Percentiles rank a stretch among this genome's conserved stretches.
Conservation (phyloP, 2,888 invertebrate genomes). For the Papilio demoleus region DNA sequence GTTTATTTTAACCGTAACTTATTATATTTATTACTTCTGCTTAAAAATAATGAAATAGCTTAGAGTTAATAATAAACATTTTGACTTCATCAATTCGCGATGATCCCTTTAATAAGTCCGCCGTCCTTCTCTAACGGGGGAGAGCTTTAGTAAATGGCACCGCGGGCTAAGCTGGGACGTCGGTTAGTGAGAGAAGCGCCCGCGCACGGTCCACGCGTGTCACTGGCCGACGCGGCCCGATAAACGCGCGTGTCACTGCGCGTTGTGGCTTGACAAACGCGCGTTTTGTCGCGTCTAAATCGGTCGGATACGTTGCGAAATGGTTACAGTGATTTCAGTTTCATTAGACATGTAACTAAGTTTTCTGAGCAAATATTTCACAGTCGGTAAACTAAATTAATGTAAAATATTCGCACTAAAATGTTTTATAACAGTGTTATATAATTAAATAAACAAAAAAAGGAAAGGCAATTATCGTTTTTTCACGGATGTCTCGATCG, state of each 20-base stretch:
- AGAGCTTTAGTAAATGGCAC: constrained; percentile 65
- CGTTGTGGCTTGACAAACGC: constrained; percentile 31
- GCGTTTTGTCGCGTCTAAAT: constrained; percentile 53
- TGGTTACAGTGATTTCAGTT: constrained; percentile 52
- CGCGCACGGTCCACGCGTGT: constrained; percentile 72
- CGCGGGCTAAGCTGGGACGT: constrained; percentile 60
- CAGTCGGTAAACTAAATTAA: not conserved
- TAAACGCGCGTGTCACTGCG: constrained; percentile 32
- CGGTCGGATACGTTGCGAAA: constrained; percentile 49
- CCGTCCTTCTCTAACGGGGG: constrained; percentile 64
- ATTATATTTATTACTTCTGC: not conserved
- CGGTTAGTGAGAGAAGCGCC: constrained; percentile 74
- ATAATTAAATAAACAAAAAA: constrained; percentile 17
- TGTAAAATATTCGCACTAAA: not conserved
- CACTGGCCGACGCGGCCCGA: constrained; percentile 36
- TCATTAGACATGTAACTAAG: constrained; percentile 41
- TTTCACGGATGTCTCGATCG: constrained; percentile 43
- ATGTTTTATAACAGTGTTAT: constrained; percentile 18
- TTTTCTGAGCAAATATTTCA: constrained; percentile 52
- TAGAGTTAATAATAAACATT: not conserved
- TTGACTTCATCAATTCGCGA: constrained; percentile 1
- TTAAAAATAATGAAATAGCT: not conserved
- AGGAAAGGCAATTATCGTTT: constrained; percentile 37
- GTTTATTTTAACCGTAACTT: not conserved
- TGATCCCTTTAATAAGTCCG: constrained; percentile 40